phyloP scores from a whole-genome alignment of 2,797 vertebrate species.

The Rhynchonycteris naso region DNA sequence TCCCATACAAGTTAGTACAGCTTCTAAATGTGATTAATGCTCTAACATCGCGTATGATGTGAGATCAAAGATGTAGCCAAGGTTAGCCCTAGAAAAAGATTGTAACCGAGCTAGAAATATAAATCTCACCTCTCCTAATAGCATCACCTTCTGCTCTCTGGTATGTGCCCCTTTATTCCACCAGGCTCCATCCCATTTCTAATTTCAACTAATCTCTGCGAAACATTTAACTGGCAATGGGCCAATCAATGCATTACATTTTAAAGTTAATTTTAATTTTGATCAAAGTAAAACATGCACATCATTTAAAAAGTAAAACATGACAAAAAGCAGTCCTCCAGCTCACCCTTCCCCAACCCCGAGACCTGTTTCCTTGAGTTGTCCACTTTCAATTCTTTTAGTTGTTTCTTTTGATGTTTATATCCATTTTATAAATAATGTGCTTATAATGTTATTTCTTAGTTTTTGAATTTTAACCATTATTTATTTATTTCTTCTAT shows the following conservation, averaged over 20 bases:
- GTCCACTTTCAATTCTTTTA: conserved; percentile 9
- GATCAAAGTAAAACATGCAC: conserved; percentile 56
- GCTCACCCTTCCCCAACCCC: not conserved
- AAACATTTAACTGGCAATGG: conserved; percentile 13
- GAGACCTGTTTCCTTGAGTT: not conserved
- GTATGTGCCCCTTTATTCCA: not conserved
- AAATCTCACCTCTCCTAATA: conserved; percentile 39
- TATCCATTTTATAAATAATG: conserved; percentile 21
- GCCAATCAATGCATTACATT: conserved; percentile 62
- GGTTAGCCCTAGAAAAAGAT: not conserved
- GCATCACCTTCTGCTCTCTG: not conserved
- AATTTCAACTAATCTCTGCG: conserved; percentile 53
- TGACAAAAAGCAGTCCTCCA: conserved; percentile 43
- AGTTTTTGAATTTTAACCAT: conserved; percentile 36
- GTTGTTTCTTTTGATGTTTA: conserved; percentile 38
- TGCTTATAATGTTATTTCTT: conserved; percentile 13
- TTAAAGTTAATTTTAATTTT: conserved; percentile 64
- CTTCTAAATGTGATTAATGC: conserved; percentile 48
- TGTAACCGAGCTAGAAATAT: conserved; percentile 21
- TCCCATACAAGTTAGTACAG: conserved; percentile 40
- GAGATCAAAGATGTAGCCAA: conserved; percentile 54
- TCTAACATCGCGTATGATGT: not conserved
- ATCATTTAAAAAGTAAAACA: conserved; percentile 60
- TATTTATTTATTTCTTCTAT: conserved; percentile 39
- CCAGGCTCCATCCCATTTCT: conserved; percentile 10